Evolutionary conservation across 2,113 vertebrate species (phyloP).

Genomic region (Tachycineta bicolor): DNA sequence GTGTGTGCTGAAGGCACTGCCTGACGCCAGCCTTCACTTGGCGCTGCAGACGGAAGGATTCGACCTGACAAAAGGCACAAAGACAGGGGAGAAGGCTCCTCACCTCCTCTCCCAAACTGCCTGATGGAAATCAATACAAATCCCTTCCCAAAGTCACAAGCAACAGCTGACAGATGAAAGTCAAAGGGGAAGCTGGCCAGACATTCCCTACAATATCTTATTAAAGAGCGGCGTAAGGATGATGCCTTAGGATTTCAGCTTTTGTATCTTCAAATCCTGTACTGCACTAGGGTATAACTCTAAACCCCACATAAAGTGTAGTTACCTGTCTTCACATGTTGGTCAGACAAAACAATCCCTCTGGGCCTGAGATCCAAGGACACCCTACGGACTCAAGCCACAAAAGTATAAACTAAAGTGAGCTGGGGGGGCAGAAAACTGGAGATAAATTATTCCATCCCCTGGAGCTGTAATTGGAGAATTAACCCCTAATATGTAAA

Average conservation of each 20-base stretch:
- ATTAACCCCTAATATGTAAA: background rate
- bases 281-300: background rate
- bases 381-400: background rate
- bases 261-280: background rate
- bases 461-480: background rate
- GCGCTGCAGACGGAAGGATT: constrained; percentile 76
- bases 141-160: constrained; percentile 71
- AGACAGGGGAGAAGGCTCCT: constrained; percentile 58
- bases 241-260: background rate
- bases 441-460: background rate
- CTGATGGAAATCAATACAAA: constrained; percentile 82
- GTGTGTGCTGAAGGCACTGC: constrained; percentile 79
- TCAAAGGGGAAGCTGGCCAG: constrained; percentile 53
- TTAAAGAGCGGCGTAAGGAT: background rate
- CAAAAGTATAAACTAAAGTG: background rate
- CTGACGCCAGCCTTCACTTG: constrained; percentile 86
- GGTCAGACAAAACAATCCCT: background rate
- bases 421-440: background rate
- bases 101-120: constrained; percentile 62
- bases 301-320: background rate
- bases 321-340: background rate
- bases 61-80: constrained; percentile 83
- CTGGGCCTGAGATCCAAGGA: background rate
- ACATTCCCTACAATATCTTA: constrained; percentile 40
- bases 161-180: constrained; percentile 67